Conservation (phyloP, 2,797 vertebrate genomes). For the Leptodactylus fallax region DNA sequence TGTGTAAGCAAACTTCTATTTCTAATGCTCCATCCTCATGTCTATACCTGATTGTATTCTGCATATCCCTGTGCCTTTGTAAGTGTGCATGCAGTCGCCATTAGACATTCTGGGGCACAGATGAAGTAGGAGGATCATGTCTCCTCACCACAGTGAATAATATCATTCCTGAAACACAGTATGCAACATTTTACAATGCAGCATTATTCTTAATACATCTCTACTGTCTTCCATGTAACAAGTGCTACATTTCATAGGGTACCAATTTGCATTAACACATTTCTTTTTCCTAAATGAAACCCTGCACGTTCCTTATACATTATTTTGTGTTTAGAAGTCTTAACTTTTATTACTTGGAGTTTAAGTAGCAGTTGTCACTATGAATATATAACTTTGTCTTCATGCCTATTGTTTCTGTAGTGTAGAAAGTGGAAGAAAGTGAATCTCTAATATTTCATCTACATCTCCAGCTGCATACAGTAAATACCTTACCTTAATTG, state of each 20-base stretch:
- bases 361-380: not conserved
- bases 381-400: constrained; percentile 24
- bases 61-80: constrained; percentile 19
- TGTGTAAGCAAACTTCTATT: not conserved
- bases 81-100: constrained; percentile 5
- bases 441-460: not conserved
- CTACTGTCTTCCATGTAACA: not conserved
- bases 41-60: constrained; percentile 1
- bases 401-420: not conserved
- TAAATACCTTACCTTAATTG: not conserved
- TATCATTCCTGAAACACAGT: constrained; percentile 11
- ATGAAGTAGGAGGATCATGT: constrained; percentile 44
- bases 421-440: not conserved
- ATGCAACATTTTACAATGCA: constrained; percentile 13
- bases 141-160: constrained; percentile 29
- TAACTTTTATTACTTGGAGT: constrained; percentile 7
- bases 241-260: not conserved
- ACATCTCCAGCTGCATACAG: not conserved
- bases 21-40: not conserved
- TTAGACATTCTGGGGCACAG: constrained; percentile 38
- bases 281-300: not conserved
- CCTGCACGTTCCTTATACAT: not conserved
- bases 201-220: not conserved
- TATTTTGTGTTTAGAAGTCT: not conserved
- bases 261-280: not conserved